Conservation (phyloP, 2,888 invertebrate species). For the Folsomia manolachei region DNA sequence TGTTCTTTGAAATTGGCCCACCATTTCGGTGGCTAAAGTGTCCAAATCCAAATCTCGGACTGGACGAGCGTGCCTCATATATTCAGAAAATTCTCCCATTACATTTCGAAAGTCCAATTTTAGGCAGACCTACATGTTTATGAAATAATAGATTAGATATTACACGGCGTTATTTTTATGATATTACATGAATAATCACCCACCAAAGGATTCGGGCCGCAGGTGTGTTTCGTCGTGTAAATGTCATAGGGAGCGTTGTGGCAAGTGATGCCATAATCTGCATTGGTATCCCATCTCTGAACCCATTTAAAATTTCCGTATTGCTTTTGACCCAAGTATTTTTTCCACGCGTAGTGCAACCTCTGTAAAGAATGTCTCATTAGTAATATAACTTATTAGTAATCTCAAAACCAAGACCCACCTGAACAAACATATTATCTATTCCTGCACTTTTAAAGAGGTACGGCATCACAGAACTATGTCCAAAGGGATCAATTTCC, state of each 20-base stretch:
- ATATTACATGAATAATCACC: conserved; percentile 85
- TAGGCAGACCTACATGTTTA: conserved; percentile 82
- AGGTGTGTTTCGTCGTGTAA: conserved; percentile 62
- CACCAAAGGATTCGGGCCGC: conserved; percentile 57
- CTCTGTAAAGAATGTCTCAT: too few relatives aligned
- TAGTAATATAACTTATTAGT: too few relatives aligned
- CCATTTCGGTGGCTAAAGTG: conserved; percentile 74
- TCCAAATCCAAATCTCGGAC: conserved; percentile 82
- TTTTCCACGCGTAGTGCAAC: conserved; percentile 94
- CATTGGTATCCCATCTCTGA: conserved; percentile 69
- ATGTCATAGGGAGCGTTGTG: conserved; percentile 90
- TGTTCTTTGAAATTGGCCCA: conserved; percentile 85
- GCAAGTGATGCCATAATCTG: conserved; percentile 65
- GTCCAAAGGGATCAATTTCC: neutral
- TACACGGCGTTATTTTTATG: conserved; percentile 84
- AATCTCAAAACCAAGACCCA: too few relatives aligned
- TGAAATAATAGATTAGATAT: neutral
- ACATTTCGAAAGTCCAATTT: conserved; percentile 84
- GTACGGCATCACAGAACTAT: neutral
- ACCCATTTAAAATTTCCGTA: conserved; percentile 86
- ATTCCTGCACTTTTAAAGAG: neutral
- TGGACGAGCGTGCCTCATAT: conserved; percentile 74
- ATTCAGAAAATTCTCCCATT: conserved; percentile 79
- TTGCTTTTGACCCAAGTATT: conserved; percentile 82
- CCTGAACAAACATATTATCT: neutral